Evolutionary conservation across 2,113 vertebrate genomes (phyloP), one percentile per base, ranked within the genome.

Genomic region (Tiliqua scincoides): DNA sequence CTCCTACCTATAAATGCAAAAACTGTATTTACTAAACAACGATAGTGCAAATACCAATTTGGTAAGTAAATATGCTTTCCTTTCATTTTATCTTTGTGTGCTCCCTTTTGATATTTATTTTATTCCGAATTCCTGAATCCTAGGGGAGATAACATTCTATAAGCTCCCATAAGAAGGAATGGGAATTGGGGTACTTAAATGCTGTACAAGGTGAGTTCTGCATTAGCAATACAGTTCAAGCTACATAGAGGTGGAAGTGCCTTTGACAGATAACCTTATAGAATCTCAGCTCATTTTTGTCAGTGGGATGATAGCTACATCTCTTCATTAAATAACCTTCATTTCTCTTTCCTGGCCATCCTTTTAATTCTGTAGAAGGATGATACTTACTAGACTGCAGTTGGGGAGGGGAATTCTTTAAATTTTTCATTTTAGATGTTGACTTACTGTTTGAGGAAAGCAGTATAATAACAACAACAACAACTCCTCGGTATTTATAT

Each of bases 71-170:
- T 73, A 62, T 83, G 35, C 32, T 73, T n/a, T 61, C 62, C 35
- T 73, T 73, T 40, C 81, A n/a, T 73, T 83, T 73, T 83, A 61
- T 61, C 35, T 80, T 43, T 86, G 40, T 52, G 17, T 59, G 40
- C 32, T 73, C n/a, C 20, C 37, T 62, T 86, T 86, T 79, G 37
- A 79, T 72, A 79, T 86, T 86, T 86, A 54, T 80, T 86, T 86
- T 81, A 80, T 63, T 80, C 32, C 80, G 70, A 73, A 85, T 79
- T 78, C 54, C 63, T 43, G 54, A 71, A 63, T 86, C 68, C 23
- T 57, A 62, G 20, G 82, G 48, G n/a, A 86, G 15, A 74, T 72
- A 73, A 63, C 43, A 54, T 80, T 79, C 76, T 74, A 32, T 80
- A 18, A 17, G 40, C 25, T 81, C 65, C 82, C 30, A 63, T 20